Conservation (phyloP, 2,113 vertebrate genomes). For the Epinephelus moara region DNA sequence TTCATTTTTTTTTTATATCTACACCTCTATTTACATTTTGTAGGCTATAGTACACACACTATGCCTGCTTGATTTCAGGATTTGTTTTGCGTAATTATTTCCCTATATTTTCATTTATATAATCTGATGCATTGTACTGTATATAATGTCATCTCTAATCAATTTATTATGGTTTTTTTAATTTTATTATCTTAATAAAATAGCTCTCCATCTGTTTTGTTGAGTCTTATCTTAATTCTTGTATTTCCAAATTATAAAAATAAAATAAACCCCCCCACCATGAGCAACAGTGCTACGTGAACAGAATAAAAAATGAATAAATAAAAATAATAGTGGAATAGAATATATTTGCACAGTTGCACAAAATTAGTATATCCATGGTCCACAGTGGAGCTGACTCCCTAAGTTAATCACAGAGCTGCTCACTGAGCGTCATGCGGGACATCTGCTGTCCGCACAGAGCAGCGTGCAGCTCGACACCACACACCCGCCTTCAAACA, state of each 20-base stretch:
- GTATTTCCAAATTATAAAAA: too few species aligned
- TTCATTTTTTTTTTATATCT: too few species aligned
- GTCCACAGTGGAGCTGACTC: neutral
- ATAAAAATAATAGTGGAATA: neutral
- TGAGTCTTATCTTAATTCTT: neutral
- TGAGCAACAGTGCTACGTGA: neutral
- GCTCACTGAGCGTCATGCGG: constrained; percentile 50
- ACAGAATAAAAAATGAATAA: neutral
- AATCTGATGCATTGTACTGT: neutral
- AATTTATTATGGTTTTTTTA: too few species aligned
- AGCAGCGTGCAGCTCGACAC: constrained; percentile 33
- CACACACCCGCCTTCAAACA: neutral
- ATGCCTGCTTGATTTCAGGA: too few species aligned
- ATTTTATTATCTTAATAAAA: neutral
- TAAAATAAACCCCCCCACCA: too few species aligned
- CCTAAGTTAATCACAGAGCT: constrained; percentile 26
- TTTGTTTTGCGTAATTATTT: neutral
- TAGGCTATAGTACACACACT: too few species aligned
- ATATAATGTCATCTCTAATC: neutral
- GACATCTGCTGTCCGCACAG: constrained; percentile 66
- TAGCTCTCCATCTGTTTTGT: neutral
- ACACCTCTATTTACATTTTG: too few species aligned
- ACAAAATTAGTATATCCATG: neutral
- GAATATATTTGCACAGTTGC: neutral
- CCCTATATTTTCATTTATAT: neutral